These are phyloP conservation scores for Pandemis corylana DNA, from an alignment of 2,888 invertebrate genomes.

Conservation along the genomic window DNA sequence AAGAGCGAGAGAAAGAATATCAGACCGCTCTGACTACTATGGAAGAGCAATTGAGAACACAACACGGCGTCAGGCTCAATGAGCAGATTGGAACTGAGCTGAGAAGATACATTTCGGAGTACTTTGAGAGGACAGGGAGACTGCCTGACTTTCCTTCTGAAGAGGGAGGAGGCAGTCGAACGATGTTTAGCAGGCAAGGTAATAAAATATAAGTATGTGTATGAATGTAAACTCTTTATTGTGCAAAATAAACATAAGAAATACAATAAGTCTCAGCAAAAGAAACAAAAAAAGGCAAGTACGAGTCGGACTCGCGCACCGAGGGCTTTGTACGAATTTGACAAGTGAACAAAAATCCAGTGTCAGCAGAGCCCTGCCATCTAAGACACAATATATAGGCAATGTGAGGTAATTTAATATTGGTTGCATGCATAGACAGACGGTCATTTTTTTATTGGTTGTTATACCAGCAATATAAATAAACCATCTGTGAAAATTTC, in stretches of 20 bases:
- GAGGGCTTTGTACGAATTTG: too few relatives aligned
- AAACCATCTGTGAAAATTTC: too few relatives aligned
- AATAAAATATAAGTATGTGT: slow-evolving; percentile 3
- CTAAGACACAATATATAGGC: too few relatives aligned
- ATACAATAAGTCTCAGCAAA: background rate
- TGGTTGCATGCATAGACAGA: too few relatives aligned
- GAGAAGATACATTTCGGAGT: slow-evolving; percentile 93
- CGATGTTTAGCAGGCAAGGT: slow-evolving; percentile 93
- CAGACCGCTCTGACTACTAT: slow-evolving; percentile 87
- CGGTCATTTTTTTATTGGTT: too few relatives aligned
- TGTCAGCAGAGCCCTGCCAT: too few relatives aligned
- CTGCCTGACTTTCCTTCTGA: slow-evolving; percentile 97
- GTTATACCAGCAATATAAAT: too few relatives aligned
- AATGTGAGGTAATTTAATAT: too few relatives aligned
- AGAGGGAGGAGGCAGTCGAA: slow-evolving; percentile 94
- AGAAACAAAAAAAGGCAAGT: too few relatives aligned
- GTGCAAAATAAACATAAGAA: background rate
- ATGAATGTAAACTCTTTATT: too few relatives aligned
- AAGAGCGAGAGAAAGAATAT: slow-evolving; percentile 88
- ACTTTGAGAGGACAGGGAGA: slow-evolving; percentile 91
- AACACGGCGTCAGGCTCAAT: slow-evolving; percentile 90
- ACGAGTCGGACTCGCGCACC: too few relatives aligned
- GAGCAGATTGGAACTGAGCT: slow-evolving; percentile 95
- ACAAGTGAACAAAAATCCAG: too few relatives aligned
- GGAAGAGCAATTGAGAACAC: slow-evolving; percentile 87